phyloP scores from a whole-genome alignment of 2,797 vertebrate genomes.

The Toxotes lorentzi region DNA sequence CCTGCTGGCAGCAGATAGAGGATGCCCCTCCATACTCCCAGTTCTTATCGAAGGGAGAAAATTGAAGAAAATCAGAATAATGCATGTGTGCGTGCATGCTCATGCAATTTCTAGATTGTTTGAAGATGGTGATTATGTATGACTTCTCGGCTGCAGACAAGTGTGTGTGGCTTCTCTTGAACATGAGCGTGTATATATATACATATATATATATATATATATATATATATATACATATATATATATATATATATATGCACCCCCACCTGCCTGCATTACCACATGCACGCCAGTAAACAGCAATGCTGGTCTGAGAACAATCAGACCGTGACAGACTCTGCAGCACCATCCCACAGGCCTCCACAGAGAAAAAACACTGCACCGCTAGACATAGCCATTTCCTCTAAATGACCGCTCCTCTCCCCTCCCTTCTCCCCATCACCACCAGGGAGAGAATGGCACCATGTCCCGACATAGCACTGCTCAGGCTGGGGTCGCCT shows the following conservation, averaged over 20 bases:
- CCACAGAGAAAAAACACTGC: constrained; percentile 63
- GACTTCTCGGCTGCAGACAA: constrained; percentile 13
- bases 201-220: background rate
- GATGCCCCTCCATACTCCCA: constrained; percentile 33
- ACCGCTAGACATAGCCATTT: constrained; percentile 66
- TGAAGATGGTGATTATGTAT: constrained; percentile 33
- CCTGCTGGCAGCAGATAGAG: constrained; percentile 61
- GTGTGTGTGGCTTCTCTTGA: background rate
- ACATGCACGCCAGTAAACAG: constrained; percentile 47
- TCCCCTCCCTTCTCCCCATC: constrained; percentile 20
- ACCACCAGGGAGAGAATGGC: constrained; percentile 47
- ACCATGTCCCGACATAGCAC: constrained; percentile 42
- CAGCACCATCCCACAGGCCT: constrained; percentile 70
- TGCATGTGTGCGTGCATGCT: background rate
- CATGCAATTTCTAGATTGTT: background rate
- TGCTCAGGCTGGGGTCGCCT: constrained; percentile 50
- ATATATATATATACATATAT: background rate
- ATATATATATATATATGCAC: constrained; percentile 11
- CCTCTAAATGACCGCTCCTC: constrained; percentile 70
- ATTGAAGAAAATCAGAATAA: constrained; percentile 39
- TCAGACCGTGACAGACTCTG: constrained; percentile 79
- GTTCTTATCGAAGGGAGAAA: constrained; percentile 24
- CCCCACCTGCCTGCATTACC: constrained; percentile 30
- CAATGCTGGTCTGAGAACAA: constrained; percentile 66
- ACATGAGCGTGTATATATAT: constrained; percentile 12